A percentile compares a stretch with the other conserved stretches of the same genome.
phyloP scores from a whole-genome alignment of 2,888 invertebrate genomes.

The Pristionchus mayeri region DNA sequence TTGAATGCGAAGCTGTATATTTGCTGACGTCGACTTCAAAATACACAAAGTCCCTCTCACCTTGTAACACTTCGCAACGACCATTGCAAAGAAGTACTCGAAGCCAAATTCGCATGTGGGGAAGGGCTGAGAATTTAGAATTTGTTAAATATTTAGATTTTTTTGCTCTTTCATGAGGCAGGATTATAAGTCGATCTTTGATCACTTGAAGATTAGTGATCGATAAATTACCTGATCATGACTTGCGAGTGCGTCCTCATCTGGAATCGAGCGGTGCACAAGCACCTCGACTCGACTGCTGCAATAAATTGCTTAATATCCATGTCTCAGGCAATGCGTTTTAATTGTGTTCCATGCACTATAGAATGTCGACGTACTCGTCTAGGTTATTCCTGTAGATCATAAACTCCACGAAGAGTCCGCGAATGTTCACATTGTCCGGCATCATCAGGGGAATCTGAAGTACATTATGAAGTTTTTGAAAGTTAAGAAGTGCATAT shows the following conservation, averaged over 20 bases:
- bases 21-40: no score
- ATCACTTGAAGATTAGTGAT: neutral
- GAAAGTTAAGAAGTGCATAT: neutral
- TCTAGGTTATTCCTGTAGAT: constrained; percentile 68
- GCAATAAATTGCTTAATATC: no score
- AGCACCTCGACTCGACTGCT: constrained; percentile 62
- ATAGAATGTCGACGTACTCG: no score
- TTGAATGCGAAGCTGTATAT: no score
- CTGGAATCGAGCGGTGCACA: constrained; percentile 59
- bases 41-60: constrained; percentile 53
- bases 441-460: constrained; percentile 61
- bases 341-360: no score
- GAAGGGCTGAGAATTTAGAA: constrained; percentile 60
- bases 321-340: no score
- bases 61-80: constrained; percentile 74
- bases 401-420: constrained; percentile 75
- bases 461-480: neutral
- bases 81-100: constrained; percentile 75
- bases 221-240: constrained; percentile 38
- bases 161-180: no score
- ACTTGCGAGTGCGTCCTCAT: constrained; percentile 57
- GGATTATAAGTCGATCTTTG: no score
- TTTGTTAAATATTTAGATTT: no score
- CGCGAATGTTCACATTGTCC: constrained; percentile 65
- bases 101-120: constrained; percentile 75